A percentile compares a stretch with the other conserved stretches of the same genome.
These are phyloP conservation scores for Tenebrosternarchus preto DNA, from an alignment of 2,113 vertebrate genomes.

Conservation along the genomic window DNA sequence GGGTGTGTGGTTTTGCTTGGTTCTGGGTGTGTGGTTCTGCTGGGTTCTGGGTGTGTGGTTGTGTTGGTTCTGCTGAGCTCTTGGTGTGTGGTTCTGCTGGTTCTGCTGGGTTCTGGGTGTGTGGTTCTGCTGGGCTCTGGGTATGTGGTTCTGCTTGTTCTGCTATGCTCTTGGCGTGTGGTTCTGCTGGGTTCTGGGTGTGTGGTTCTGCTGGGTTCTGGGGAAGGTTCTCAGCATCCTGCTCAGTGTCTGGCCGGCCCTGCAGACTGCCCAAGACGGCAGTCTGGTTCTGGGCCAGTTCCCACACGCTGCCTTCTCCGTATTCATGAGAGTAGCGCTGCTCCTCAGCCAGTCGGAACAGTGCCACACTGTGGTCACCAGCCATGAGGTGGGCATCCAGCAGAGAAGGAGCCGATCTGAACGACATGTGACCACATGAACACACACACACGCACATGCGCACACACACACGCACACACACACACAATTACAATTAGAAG, in stretches of 20 bases:
- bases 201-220: not conserved
- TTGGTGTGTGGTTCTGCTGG: no score
- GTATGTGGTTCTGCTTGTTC: no score
- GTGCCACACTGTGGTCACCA: conserved; percentile 71
- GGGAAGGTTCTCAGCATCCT: no score
- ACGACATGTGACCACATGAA: conserved; percentile 23
- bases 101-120: not conserved
- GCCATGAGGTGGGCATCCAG: conserved; percentile 63
- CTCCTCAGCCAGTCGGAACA: conserved; percentile 79
- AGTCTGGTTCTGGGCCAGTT: conserved; percentile 8
- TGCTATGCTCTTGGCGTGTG: no score
- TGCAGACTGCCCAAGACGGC: not conserved
- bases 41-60: not conserved
- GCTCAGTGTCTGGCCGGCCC: no score
- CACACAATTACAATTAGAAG: not conserved
- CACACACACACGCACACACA: conserved; percentile 1
- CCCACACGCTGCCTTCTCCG: conserved; percentile 57
- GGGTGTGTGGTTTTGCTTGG: not conserved
- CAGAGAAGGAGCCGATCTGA: conserved; percentile 64
- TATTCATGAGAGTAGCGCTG: conserved; percentile 82
- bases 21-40: not conserved
- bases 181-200: not conserved
- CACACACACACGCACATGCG: not conserved
- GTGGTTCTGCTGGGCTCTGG: conserved; percentile 6
- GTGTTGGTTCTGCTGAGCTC: no score